Evolutionary conservation across 2,888 invertebrate genomes (phyloP), one percentile per base, ranked within the genome.

Genomic region (Halocaridina rubra): DNA sequence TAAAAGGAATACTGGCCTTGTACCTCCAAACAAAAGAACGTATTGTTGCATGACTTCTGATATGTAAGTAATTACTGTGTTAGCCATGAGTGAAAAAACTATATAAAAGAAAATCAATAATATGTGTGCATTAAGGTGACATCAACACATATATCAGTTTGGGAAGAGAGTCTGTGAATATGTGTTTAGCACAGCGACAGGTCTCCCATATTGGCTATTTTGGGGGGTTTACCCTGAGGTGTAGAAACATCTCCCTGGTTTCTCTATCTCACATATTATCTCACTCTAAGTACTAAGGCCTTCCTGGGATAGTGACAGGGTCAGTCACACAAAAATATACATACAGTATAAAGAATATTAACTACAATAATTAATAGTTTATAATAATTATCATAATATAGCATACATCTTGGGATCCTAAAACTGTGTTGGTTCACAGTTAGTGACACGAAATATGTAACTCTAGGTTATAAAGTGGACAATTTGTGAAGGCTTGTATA

Each of bases 251-350:
- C n/a, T n/a, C n/a, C n/a, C n/a, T n/a, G n/a, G n/a, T n/a, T n/a
- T n/a, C n/a, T n/a, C n/a, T n/a, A n/a, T n/a, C n/a, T n/a, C n/a
- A n/a, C n/a, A n/a, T n/a, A n/a, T n/a, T n/a, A n/a, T n/a, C n/a
- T n/a, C n/a, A n/a, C 71, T 16, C 16, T 80, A 80, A 80, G 80
- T 80, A 80, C 80, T 80, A 71, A 80, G 80, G 80, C 78, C 78
- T 46, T 67, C 67, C n/a, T 19, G 46, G 78, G 29, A 79, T 79
- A 79, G 61, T n/a, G n/a, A 77, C 33, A 77, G 22, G 19, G 61
- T 77, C 77, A 24, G 16, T 53, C 53, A 77, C 57, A 61, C 77
- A 77, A 77, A 77, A 77, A 77, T 77, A 59, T 77, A 77, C 77
- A 77, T 61, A 32, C 32, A 61, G 57, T 22, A 75, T 24, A 7